A percentile compares a stretch with the other conserved stretches of the same genome.
phyloP scores from a whole-genome alignment of 2,113 vertebrate species.

The Sinocyclocheilus anshuiensis region DNA sequence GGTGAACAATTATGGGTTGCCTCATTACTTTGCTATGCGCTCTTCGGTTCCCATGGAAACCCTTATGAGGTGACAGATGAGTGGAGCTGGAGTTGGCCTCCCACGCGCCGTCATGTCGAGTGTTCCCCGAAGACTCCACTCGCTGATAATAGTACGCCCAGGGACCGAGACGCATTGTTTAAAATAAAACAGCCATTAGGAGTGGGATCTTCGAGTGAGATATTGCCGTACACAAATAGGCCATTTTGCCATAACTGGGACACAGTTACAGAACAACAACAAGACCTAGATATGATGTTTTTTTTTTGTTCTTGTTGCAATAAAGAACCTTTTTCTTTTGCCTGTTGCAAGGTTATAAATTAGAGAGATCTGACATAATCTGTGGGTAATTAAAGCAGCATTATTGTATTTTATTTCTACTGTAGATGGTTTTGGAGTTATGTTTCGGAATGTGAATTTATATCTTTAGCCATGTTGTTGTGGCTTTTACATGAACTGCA shows the following conservation, averaged over 20 bases:
- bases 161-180: conserved; percentile 68
- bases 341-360: conserved; percentile 8
- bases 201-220: conserved; percentile 63
- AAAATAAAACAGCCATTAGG: conserved; percentile 72
- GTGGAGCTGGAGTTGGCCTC: conserved; percentile 65
- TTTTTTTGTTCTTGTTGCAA: conserved; percentile 17
- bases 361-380: conserved; percentile 8
- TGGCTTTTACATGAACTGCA: background rate
- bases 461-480: background rate
- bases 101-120: conserved; percentile 58
- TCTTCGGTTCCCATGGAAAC: conserved; percentile 77
- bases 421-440: background rate
- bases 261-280: conserved; percentile 68
- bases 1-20: conserved; percentile 68
- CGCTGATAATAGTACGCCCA: conserved; percentile 57
- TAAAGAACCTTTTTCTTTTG: background rate
- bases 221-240: conserved; percentile 71
- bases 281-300: conserved; percentile 43
- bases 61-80: conserved; percentile 72
- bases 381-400: conserved; percentile 23
- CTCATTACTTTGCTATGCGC: conserved; percentile 67
- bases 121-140: conserved; percentile 38
- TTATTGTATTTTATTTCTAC: background rate
- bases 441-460: background rate
- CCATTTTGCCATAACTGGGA: conserved; percentile 71